Conservation (phyloP, 2,113 vertebrate genomes). For the Apus apus region DNA sequence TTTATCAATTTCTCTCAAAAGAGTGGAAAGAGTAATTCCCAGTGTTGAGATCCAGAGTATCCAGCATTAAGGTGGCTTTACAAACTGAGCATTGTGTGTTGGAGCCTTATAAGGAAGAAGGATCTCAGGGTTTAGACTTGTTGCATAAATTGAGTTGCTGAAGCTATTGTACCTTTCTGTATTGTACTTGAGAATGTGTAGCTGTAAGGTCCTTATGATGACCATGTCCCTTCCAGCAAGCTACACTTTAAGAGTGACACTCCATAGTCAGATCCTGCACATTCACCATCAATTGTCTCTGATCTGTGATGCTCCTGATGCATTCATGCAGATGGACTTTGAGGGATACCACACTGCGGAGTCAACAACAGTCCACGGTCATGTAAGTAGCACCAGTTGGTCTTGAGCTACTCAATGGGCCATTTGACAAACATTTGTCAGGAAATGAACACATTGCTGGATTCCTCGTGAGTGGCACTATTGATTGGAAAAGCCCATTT, state of each 20-base stretch:
- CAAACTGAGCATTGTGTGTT: not conserved
- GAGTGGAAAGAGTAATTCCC: conserved; percentile 8
- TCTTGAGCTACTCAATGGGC: not conserved
- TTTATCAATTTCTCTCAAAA: conserved; percentile 3
- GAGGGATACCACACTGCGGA: not conserved
- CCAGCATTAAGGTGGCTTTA: not conserved
- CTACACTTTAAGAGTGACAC: rapidly evolving
- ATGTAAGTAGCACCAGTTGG: not conserved
- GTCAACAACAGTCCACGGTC: not conserved
- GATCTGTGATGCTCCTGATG: not conserved
- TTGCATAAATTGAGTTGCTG: not conserved
- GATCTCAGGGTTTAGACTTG: not conserved
- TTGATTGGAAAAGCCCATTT: not conserved
- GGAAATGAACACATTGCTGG: not conserved
- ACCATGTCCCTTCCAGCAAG: not conserved
- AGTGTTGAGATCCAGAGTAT: not conserved
- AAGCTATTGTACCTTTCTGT: not conserved
- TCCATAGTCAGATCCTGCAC: not conserved
- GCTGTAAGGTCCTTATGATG: not conserved
- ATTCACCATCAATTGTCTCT: not conserved
- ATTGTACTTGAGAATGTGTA: not conserved
- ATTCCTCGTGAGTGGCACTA: not conserved
- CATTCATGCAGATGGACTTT: not conserved
- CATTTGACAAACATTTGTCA: conserved; percentile 21
- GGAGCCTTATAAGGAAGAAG: not conserved